A percentile compares a stretch with the other conserved stretches of the same genome.
Conservation (phyloP, 2,797 vertebrate species). For the Myotis vivesi region DNA sequence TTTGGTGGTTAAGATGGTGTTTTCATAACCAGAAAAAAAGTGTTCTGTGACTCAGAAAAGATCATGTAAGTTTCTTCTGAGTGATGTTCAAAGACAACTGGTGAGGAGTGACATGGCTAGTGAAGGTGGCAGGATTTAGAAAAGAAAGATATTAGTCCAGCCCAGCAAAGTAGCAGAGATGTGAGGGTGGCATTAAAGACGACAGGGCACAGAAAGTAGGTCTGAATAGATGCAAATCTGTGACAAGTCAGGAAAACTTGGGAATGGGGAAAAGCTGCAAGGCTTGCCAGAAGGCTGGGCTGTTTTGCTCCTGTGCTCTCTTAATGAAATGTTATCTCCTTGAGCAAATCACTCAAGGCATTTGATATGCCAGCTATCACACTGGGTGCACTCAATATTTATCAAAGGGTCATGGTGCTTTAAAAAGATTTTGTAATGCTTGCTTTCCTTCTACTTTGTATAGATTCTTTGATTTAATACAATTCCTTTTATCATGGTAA, state of each 20-base stretch:
- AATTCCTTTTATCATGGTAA: slow-evolving; percentile 18
- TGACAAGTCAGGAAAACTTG: not conserved
- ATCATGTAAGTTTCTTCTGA: not conserved
- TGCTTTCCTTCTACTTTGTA: not conserved
- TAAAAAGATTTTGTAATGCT: not conserved
- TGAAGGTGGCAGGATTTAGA: not conserved
- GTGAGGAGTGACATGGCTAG: not conserved
- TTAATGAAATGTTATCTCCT: not conserved
- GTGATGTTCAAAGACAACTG: not conserved
- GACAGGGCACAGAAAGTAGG: not conserved
- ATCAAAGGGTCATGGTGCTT: not conserved
- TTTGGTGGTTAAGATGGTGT: not conserved
- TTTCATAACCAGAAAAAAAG: not conserved
- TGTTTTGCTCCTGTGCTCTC: not conserved
- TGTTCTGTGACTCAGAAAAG: not conserved
- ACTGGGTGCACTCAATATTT: not conserved
- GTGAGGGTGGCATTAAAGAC: not conserved
- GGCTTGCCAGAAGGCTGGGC: not conserved
- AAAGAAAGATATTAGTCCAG: not conserved
- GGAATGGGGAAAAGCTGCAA: not conserved
- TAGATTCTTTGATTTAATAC: slow-evolving; percentile 33
- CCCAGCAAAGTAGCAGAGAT: not conserved
- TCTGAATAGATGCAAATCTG: not conserved
- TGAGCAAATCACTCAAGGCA: not conserved
- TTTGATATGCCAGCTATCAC: not conserved